Percentiles rank a stretch among this genome's conserved stretches.
Conservation (phyloP, 2,888 invertebrate genomes). For the Pemphredon lugubris region DNA sequence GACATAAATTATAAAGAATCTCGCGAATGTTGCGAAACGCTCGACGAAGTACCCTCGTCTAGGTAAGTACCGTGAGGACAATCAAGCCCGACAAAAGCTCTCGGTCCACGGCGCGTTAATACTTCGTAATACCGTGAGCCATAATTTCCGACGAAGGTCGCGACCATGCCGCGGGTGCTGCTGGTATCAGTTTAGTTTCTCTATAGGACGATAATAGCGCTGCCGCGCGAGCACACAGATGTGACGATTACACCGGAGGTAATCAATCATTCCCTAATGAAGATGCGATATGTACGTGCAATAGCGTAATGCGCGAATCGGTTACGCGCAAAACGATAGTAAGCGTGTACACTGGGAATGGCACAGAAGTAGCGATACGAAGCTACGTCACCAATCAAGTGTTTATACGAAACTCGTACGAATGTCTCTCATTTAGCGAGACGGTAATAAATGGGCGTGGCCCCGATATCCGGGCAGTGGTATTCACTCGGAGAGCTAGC, state of each 20-base stretch:
- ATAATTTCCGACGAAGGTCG: slow-evolving; percentile 48
- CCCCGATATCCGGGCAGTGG: slow-evolving; percentile 25
- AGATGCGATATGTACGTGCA: slow-evolving; percentile 36
- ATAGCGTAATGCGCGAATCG: slow-evolving; percentile 24
- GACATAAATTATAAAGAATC: slow-evolving; percentile 3
- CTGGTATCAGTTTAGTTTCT: slow-evolving; percentile 33
- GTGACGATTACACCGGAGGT: slow-evolving; percentile 22
- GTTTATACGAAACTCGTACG: slow-evolving; percentile 15
- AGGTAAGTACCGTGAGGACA: slow-evolving; percentile 5
- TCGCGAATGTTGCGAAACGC: slow-evolving; percentile 29
- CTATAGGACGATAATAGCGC: slow-evolving; percentile 26
- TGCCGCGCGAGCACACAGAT: slow-evolving; percentile 22
- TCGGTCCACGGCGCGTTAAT: slow-evolving; percentile 9
- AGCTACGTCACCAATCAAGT: slow-evolving; percentile 19
- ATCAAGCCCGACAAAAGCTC: slow-evolving; percentile 50
- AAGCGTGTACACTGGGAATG: neutral
- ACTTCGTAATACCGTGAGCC: neutral
- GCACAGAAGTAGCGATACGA: too few species aligned
- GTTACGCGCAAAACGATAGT: neutral
- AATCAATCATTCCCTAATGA: slow-evolving; percentile 47
- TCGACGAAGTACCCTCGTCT: slow-evolving; percentile 7
- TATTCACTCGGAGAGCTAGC: slow-evolving; percentile 22
- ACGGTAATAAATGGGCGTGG: slow-evolving; percentile 50
- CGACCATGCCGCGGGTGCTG: neutral
- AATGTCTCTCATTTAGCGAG: slow-evolving; percentile 14